A percentile compares a stretch with the other conserved stretches of the same genome.
Conservation (phyloP, 2,888 invertebrate species). For the Rhingia rostrata region DNA sequence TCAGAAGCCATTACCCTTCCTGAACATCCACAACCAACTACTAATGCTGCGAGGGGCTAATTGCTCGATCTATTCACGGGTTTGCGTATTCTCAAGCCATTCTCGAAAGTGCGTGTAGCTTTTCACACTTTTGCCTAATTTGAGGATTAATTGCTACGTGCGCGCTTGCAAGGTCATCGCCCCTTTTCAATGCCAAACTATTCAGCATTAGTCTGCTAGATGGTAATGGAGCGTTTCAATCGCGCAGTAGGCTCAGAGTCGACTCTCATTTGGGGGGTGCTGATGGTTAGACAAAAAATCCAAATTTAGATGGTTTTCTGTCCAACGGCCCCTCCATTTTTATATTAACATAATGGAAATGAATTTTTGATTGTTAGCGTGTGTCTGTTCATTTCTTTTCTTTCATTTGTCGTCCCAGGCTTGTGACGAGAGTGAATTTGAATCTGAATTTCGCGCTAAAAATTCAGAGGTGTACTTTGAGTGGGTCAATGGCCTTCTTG, state of each 20-base stretch:
- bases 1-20: conserved; percentile 3
- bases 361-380: conserved; percentile 34
- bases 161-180: conserved; percentile 63
- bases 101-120: conserved; percentile 18
- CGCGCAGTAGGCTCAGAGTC: conserved; percentile 2
- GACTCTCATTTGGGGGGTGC: neutral
- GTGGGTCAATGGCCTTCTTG: conserved; percentile 57
- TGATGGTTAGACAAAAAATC: conserved; percentile 29
- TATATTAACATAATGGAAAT: conserved; percentile 71
- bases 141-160: conserved; percentile 59
- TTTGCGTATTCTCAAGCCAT: conserved; percentile 34
- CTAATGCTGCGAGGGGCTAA: conserved; percentile 15
- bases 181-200: conserved; percentile 61
- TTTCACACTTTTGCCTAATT: conserved; percentile 48
- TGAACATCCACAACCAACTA: conserved; percentile 12
- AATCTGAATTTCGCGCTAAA: conserved; percentile 60
- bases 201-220: conserved; percentile 23
- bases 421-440: conserved; percentile 71
- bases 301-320: conserved; percentile 46
- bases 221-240: conserved; percentile 48
- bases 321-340: conserved; percentile 45
- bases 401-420: conserved; percentile 45
- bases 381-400: neutral
- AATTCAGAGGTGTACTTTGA: conserved; percentile 23
- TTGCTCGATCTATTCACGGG: conserved; percentile 22